Evolutionary conservation across 2,888 invertebrate genomes (phyloP).

Genomic region (Dasypolia templi): DNA sequence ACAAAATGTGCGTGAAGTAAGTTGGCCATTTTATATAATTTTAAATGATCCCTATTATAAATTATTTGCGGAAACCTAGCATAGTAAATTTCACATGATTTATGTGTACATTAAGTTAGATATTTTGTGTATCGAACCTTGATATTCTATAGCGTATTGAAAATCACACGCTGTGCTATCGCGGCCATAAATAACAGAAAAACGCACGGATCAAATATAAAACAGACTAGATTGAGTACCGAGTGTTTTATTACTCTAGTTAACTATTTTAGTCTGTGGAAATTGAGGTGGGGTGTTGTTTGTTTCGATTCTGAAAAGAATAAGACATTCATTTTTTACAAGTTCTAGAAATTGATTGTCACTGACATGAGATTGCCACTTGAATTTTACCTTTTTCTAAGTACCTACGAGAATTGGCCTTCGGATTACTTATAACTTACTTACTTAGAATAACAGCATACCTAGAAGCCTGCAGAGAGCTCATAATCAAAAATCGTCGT

Average conservation of each 20-base stretch:
- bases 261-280: constrained; percentile 35
- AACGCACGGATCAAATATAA: constrained; percentile 66
- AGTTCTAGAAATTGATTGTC: no score
- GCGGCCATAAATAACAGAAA: constrained; percentile 63
- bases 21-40: neutral
- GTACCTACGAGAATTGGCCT: no score
- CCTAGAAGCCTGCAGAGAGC: neutral
- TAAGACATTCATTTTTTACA: no score
- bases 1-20: no score
- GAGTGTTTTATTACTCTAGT: constrained; percentile 47
- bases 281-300: neutral
- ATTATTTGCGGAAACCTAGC: constrained; percentile 19
- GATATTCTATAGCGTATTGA: constrained; percentile 34
- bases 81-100: constrained; percentile 25
- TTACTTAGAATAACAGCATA: no score
- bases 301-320: neutral
- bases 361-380: no score
- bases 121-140: constrained; percentile 34
- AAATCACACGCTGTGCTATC: constrained; percentile 58
- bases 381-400: no score
- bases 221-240: constrained; percentile 46
- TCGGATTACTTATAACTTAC: no score
- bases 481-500: neutral
- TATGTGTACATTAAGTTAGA: constrained; percentile 23
- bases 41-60: constrained; percentile 13